phyloP scores from a whole-genome alignment of 2,113 vertebrate species.

The Steatornis caripensis region DNA sequence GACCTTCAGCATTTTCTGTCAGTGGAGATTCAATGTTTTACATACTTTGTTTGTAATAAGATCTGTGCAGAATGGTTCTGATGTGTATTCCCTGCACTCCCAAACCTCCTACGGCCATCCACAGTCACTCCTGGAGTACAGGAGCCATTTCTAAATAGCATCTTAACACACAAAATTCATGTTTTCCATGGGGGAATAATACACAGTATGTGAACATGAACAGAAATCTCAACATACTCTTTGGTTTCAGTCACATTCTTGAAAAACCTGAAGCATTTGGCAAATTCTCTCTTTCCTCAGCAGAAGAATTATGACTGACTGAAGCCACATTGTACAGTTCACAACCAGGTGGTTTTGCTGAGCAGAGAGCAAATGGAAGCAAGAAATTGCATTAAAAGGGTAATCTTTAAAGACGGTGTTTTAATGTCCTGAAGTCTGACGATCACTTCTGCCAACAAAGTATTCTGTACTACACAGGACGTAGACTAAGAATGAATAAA shows the following conservation, averaged over 20 bases:
- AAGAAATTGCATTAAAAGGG: neutral
- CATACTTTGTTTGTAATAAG: neutral
- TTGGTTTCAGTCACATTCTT: neutral
- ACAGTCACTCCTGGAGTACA: neutral
- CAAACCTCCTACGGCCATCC: neutral
- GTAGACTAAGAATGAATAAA: neutral
- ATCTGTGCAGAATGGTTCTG: neutral
- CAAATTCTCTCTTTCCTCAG: neutral
- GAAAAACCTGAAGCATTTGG: neutral
- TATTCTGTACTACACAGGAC: neutral
- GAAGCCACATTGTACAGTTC: neutral
- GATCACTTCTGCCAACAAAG: neutral
- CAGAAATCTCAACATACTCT: neutral
- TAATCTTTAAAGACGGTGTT: neutral
- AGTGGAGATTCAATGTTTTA: neutral
- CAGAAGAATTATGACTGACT: neutral
- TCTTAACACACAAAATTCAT: neutral
- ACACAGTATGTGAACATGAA: neutral
- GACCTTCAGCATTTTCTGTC: neutral
- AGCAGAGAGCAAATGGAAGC: neutral
- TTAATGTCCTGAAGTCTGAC: neutral
- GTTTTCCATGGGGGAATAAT: neutral
- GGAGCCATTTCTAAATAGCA: neutral
- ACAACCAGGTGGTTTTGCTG: neutral
- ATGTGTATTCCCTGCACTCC: neutral